Percentiles rank a stretch among this genome's conserved stretches.
These are phyloP conservation scores for Oryzias sinensis DNA, from an alignment of 2,797 vertebrate genomes.

Conservation along the genomic window DNA sequence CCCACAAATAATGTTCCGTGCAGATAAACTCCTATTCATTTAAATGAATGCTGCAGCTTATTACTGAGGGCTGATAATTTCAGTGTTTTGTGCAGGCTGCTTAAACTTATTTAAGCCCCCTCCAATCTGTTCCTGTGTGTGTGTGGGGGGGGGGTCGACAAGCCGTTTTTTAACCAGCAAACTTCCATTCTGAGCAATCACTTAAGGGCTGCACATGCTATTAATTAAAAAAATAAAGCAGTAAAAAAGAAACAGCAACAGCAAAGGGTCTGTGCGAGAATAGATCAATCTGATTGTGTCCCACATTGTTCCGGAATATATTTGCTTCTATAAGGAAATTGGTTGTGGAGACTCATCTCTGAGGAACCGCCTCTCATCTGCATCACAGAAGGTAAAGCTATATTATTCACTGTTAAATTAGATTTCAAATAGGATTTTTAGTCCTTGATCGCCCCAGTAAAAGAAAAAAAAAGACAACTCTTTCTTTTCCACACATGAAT, in stretches of 20 bases:
- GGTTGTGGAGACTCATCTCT: conserved; percentile 46
- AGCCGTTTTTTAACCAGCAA: conserved; percentile 48
- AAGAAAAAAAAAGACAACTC: neutral
- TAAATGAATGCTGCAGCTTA: conserved; percentile 54
- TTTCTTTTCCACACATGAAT: conserved; percentile 8
- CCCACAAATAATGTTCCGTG: conserved; percentile 47
- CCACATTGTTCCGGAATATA: too few relatives aligned
- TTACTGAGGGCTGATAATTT: conserved; percentile 57
- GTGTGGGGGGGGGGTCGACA: conserved; percentile 49
- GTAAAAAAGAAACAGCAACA: conserved; percentile 14
- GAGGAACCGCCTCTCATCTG: conserved; percentile 63
- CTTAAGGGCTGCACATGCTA: conserved; percentile 33
- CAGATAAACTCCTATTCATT: conserved; percentile 59
- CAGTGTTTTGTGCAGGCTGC: conserved; percentile 60
- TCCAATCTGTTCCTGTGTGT: conserved; percentile 46
- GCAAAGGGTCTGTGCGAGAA: conserved; percentile 60
- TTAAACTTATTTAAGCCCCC: conserved; percentile 29
- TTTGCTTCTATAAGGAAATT: conserved; percentile 39
- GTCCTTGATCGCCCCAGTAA: conserved; percentile 9
- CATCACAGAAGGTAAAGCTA: conserved; percentile 46
- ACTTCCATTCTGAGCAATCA: conserved; percentile 44
- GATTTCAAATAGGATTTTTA: conserved; percentile 16
- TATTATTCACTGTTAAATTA: conserved; percentile 21
- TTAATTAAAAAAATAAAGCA: conserved; percentile 18
- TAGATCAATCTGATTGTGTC: conserved; percentile 46